Base-by-base conservation (phyloP, 2,113 vertebrate species). In the Elephas maximus region DNA sequence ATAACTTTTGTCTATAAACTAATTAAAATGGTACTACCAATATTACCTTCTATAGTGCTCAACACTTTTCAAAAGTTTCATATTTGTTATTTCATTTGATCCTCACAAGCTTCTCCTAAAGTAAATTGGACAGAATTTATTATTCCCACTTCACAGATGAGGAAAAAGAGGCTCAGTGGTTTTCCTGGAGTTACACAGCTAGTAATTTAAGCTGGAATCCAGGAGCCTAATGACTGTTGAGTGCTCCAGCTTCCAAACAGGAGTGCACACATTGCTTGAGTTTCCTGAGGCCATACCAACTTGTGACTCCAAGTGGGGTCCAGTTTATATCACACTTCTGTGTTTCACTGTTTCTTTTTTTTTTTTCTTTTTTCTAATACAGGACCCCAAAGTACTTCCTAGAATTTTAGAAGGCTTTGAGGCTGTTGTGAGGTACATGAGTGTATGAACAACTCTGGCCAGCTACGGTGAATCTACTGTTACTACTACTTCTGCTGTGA, bases 391-490 rank as follows among this genome's bases (percentile, higher is more conserved):
- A 41, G 63, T 78, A 60, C 63, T 96, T 69, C 18, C 4, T 69
- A 93, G 30, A 80, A 76, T 92, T 93, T 79, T 53, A 14, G 48
- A 84, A 73, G 74, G 79, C 28, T 91, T 95, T 85, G 92, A 71
- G 69, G 44, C 41, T 81, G 9, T 28, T 60, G 10, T 28, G n/a
- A 76, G 21, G 26, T 33, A 71, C 20, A 12, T 26, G 67, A 88
- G 18, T 48, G 77, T 45, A 41, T 33, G 41, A 82, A 82, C n/a
- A 65, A 60, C 12, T 83, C 33, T 23, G 45, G 37, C 57, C 20
- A 94, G 86, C 83, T 65, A 41, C 0, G 21, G 21, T 28, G n/a
- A 82, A 48, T 73, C 7, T 37, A 2, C 28, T 11, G 18, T 30
- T 67, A 30, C 63, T 41, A 60, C 5, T 0, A 3, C 28, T 67